Evolutionary conservation across 2,888 invertebrate species (phyloP), one percentile per base, ranked within the genome.

Genomic region (Gasteruption jaculator): DNA sequence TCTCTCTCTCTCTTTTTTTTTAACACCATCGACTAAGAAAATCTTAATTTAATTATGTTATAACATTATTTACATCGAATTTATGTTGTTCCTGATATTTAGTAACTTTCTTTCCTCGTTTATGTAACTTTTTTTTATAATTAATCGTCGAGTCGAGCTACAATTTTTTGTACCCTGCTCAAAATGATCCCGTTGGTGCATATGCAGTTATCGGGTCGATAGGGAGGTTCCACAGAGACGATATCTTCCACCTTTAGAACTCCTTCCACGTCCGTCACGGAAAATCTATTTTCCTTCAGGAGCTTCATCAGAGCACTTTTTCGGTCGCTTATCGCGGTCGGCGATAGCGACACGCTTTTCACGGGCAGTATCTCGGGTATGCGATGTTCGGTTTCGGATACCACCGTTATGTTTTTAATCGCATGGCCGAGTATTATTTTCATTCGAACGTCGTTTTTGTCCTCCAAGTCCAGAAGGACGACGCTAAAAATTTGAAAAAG

Each of bases 181-280:
- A 71, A 52, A 41, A 71, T 56, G 31, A 64, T 63, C 35, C 58
- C 59, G 36, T 66, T 66, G 0, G 54, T 53, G 21, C 65, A 68
- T 10, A 57, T 42, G 20, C 67, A 68, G 44, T 65, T 57, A 16
- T 65, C 58, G 3, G 48, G 27, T 5, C 50, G 49, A 32, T 71
- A 71, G 3, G 71, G 71, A 8, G 70, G 67, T 41, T 66, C 57
- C 46, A 71, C 67, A 3, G 52, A 47, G 8, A 69, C 47, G 4
- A 54, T 53, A 20, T 63, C 58, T 40, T 62, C 54, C 10, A 70
- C 61, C 11, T 46, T 46, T n/a, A 71, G 45, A 19, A 63, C 33
- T 15, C 54, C 56, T 34, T 63, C 46, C 10, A 57, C 54, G 42
- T 69, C 68, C 12, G 37, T 55, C 4, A 71, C 54, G 4, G 64